Evolutionary conservation across 2,888 invertebrate species (phyloP).

Genomic region (Schrankia costaestrigalis): DNA sequence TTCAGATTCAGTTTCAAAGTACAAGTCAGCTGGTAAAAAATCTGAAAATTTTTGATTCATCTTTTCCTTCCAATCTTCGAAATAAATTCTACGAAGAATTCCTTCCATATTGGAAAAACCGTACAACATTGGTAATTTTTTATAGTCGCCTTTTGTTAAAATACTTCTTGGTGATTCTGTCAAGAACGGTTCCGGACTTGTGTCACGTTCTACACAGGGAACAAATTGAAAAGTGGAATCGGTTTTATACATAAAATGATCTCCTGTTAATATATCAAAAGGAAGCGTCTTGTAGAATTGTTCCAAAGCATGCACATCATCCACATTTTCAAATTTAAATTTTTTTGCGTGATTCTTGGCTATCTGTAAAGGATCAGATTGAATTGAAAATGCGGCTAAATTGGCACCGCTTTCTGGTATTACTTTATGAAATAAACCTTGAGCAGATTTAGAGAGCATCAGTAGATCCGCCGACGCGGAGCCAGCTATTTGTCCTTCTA

Average conservation of each 20-base stretch:
- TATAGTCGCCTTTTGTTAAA: conserved; percentile 1
- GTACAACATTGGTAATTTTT: conserved; percentile 4
- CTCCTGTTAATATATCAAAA: neutral
- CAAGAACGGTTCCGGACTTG: conserved; percentile 1
- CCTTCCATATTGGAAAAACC: conserved; percentile 8
- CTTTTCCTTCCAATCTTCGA: conserved; percentile 1
- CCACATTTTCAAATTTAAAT: neutral
- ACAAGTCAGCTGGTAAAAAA: conserved; percentile 2
- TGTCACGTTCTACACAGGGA: conserved; percentile 3
- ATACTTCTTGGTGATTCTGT: conserved; percentile 3
- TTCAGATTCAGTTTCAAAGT: neutral
- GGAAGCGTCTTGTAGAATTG: conserved; percentile 2
- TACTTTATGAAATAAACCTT: conserved; percentile 3
- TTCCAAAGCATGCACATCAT: conserved; percentile 3
- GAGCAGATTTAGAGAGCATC: conserved; percentile 3
- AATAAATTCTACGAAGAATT: conserved; percentile 2
- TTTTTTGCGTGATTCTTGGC: conserved; percentile 1
- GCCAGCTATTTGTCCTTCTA: conserved; percentile 2
- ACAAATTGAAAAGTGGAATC: conserved; percentile 5
- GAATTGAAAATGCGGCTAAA: conserved; percentile 1
- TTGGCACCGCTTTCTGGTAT: conserved; percentile 5
- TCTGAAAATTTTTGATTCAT: conserved; percentile 4
- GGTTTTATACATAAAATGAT: conserved; percentile 1
- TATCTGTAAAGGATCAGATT: neutral
- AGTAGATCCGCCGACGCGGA: conserved; percentile 2